Evolutionary conservation across 2,113 vertebrate genomes (phyloP).

Genomic region (Brachyhypopomus gauderio): DNA sequence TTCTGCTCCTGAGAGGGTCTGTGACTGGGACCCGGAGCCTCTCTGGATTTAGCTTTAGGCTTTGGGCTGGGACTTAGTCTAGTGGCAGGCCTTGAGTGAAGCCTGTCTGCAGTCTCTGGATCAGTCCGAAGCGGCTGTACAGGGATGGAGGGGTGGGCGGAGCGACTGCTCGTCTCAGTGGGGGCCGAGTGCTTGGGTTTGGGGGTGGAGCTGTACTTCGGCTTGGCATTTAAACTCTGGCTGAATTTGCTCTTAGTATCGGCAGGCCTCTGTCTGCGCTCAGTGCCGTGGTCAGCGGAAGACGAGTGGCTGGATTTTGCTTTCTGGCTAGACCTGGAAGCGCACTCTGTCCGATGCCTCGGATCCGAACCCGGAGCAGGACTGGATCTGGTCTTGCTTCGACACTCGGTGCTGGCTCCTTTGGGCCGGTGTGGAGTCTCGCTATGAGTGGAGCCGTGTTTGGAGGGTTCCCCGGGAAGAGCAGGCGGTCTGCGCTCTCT

Average conservation of each 20-base stretch:
- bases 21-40: conserved; percentile 37
- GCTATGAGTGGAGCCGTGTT: conserved; percentile 33
- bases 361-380: conserved; percentile 11
- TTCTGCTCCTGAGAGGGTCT: conserved; percentile 56
- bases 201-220: conserved; percentile 38
- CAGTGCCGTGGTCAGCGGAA: conserved; percentile 53
- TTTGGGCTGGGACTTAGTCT: conserved; percentile 51
- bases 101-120: conserved; percentile 1
- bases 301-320: conserved; percentile 58
- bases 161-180: conserved; percentile 48
- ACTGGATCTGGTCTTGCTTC: conserved; percentile 21
- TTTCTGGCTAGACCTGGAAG: conserved; percentile 50
- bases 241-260: conserved; percentile 31
- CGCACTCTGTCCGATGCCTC: conserved; percentile 45
- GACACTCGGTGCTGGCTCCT: conserved; percentile 50
- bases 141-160: conserved; percentile 44
- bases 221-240: conserved; percentile 56
- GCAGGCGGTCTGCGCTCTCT: conserved; percentile 46
- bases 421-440: conserved; percentile 39
- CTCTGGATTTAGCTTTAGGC: conserved; percentile 57
- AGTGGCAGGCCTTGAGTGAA: conserved; percentile 31
- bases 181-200: conserved; percentile 55
- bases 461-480: conserved; percentile 51
- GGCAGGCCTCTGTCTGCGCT: conserved; percentile 29
- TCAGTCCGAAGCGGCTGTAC: conserved; percentile 13